phyloP scores from a whole-genome alignment of 2,113 vertebrate species.

The Meles meles region DNA sequence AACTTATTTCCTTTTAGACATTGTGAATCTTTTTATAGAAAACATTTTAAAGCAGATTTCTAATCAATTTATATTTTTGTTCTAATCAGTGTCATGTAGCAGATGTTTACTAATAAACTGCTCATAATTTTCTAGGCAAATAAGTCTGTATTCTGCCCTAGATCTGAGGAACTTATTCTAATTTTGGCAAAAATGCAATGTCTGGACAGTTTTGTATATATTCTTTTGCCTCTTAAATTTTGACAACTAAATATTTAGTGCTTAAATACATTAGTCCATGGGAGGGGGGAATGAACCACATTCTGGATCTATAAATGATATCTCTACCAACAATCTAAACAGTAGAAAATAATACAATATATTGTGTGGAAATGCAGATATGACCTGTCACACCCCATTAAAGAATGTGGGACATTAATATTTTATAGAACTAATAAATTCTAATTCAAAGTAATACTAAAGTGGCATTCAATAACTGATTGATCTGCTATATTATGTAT shows the following conservation, averaged over 20 bases:
- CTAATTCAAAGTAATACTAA: background rate
- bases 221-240: no score
- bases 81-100: background rate
- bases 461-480: background rate
- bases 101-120: conserved; percentile 9
- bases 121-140: conserved; percentile 1
- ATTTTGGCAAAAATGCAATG: background rate
- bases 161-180: background rate
- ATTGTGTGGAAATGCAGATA: background rate
- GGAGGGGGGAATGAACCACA: background rate
- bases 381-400: background rate
- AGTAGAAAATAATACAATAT: background rate
- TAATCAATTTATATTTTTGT: background rate
- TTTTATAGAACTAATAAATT: background rate
- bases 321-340: background rate
- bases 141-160: background rate
- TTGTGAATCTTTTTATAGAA: background rate
- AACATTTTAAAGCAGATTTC: background rate
- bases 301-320: background rate
- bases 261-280: background rate
- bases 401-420: background rate
- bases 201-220: background rate
- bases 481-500: background rate
- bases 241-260: background rate
- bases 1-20: background rate